phyloP scores from a whole-genome alignment of 2,888 invertebrate genomes.

The Agrilus biguttatus region DNA sequence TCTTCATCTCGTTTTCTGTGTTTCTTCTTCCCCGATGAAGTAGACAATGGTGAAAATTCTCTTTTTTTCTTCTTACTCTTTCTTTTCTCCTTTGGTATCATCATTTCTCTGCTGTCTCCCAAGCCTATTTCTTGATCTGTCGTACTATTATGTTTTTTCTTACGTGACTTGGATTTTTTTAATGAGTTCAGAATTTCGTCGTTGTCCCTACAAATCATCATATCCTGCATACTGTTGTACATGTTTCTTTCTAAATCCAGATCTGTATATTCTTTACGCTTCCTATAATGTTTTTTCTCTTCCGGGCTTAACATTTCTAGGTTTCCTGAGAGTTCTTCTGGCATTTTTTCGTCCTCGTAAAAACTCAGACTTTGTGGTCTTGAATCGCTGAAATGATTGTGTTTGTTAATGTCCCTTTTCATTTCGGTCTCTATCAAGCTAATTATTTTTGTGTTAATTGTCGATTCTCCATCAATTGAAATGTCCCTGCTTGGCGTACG shows the following conservation, averaged over 20 bases:
- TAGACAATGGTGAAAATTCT: constrained; percentile 19
- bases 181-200: constrained; percentile 23
- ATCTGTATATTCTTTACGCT: constrained; percentile 25
- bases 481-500: constrained; percentile 31
- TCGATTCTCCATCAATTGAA: constrained; percentile 41
- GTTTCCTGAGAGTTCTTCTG: constrained; percentile 31
- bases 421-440: constrained; percentile 30
- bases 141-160: constrained; percentile 23
- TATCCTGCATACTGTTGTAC: constrained; percentile 29
- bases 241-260: constrained; percentile 26
- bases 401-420: constrained; percentile 27
- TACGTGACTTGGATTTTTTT: constrained; percentile 29
- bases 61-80: constrained; percentile 30
- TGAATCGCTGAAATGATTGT: constrained; percentile 30
- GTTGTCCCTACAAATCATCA: constrained; percentile 21
- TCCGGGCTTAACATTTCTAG: constrained; percentile 30
- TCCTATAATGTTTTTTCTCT: constrained; percentile 28
- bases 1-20: constrained; percentile 28
- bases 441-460: constrained; percentile 37
- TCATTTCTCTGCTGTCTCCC: constrained; percentile 31
- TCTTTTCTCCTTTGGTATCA: constrained; percentile 30
- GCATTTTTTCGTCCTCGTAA: constrained; percentile 31
- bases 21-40: constrained; percentile 21
- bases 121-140: constrained; percentile 15
- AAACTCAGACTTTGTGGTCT: constrained; percentile 32